Conservation (phyloP, 2,797 vertebrate species). For the Dicrostonyx torquatus region DNA sequence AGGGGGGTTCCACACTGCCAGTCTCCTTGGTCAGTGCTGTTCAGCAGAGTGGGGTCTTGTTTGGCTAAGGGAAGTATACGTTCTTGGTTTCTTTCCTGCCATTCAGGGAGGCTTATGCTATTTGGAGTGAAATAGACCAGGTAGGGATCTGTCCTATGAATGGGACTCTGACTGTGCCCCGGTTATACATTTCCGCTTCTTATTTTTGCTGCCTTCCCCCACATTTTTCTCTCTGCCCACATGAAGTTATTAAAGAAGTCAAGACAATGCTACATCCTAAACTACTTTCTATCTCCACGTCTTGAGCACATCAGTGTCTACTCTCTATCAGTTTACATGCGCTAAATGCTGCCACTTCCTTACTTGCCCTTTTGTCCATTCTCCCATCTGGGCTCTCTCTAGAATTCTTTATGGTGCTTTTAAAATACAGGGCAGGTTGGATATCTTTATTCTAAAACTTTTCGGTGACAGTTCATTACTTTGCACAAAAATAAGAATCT, state of each 20-base stretch:
- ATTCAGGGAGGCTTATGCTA: neutral
- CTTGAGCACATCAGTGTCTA: neutral
- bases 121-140: neutral
- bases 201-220: slow-evolving; percentile 14
- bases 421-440: neutral
- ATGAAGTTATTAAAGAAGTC: slow-evolving; percentile 48
- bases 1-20: neutral
- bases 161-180: neutral
- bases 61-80: neutral
- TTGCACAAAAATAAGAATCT: slow-evolving; percentile 31
- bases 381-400: neutral
- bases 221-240: slow-evolving; percentile 35
- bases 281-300: neutral
- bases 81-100: neutral
- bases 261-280: slow-evolving; percentile 16
- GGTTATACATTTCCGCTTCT: neutral
- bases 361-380: neutral
- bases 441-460: slow-evolving; percentile 19
- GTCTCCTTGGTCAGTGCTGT: neutral
- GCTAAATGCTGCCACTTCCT: neutral
- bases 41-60: neutral
- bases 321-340: neutral
- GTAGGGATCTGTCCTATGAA: slow-evolving; percentile 34
- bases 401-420: neutral
- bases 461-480: neutral